Percentiles rank a stretch among this genome's conserved stretches.
phyloP scores from a whole-genome alignment of 2,797 vertebrate genomes.

The Carcharodon carcharias region DNA sequence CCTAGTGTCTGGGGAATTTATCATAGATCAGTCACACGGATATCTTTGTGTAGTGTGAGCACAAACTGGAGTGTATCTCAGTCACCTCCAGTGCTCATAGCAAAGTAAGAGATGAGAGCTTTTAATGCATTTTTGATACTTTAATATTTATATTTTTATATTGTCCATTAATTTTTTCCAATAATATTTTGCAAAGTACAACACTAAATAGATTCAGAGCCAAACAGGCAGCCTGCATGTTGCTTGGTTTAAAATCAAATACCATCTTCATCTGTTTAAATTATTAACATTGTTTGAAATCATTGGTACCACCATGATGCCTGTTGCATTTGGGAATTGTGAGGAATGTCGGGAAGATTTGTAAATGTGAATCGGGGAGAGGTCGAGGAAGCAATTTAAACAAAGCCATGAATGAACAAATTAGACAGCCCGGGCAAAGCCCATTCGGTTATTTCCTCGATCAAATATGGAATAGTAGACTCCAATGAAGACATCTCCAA shows the following conservation, averaged over 20 bases:
- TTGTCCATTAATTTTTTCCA: background rate
- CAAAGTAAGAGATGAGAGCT: background rate
- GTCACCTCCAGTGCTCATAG: too few relatives aligned
- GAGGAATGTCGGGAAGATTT: background rate
- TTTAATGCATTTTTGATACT: background rate
- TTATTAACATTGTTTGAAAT: slow-evolving; percentile 38
- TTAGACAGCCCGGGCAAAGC: slow-evolving; percentile 49
- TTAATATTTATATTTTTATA: too few relatives aligned
- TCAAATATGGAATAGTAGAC: slow-evolving; percentile 58
- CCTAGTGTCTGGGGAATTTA: background rate
- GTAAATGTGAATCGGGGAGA: background rate
- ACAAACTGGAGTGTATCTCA: background rate
- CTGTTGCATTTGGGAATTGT: background rate
- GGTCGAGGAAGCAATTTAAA: background rate
- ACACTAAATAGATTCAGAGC: background rate
- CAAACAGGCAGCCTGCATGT: background rate
- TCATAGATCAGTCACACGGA: background rate
- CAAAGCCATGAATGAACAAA: background rate
- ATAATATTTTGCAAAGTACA: background rate
- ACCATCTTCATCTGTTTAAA: background rate
- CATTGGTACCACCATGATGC: background rate
- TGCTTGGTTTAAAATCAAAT: too few relatives aligned
- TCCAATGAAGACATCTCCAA: slow-evolving; percentile 65
- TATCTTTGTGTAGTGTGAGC: background rate
- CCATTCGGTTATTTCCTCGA: slow-evolving; percentile 55